Evolutionary conservation across 30 jellyfish, hydroid and myxozoan species (phyloP), one percentile per base, ranked within the genome.

Genomic region (Hydractinia symbiolongicarpus): DNA sequence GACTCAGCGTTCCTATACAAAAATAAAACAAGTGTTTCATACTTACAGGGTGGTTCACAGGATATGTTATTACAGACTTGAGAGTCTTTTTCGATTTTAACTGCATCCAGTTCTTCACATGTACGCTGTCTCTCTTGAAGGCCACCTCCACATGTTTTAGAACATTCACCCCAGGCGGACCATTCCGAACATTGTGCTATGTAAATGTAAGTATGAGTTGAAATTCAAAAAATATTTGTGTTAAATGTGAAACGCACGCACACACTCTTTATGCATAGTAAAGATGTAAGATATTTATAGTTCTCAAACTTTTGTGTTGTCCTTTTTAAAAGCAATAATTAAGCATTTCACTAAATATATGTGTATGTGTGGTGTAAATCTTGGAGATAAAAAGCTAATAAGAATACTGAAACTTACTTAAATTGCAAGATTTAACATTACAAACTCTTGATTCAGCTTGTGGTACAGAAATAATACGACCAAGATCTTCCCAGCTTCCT

Each of bases 391-490:
- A 30, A 30, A 30, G 44, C 44, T 30, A 30, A 30, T 2, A 30
- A 30, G 44, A 30, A 30, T 30, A 30, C 44, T 30, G 2, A 30
- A 30, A 30, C 44, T 72, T 72, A 6, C 61, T 72, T 3, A 72
- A 72, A 9, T 9, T 72, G 9, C 8, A 72, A 9, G 16, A 8
- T 50, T 20, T 19, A 9, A 72, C 9, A 9, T 9, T 19, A 73
- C 98, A 93, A 15, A 79, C 81, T 66, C 93, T 92, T 53, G 87
- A 84, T 61, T 93, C 95, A 16, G 88, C 85, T 60, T 86, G 89
- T 14, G 86, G 74, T 66, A 79, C 76, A 6, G 93, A 76, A 19
- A 79, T 81, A 50, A 55, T 76, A 60, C 79, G 69, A 16, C 90
- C 95, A 54, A 79, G 90, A 55, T 85, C 89, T 66, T 72, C 83